These are phyloP conservation scores for Marisa cornuarietis DNA, from an alignment of 1,140 invertebrate genomes.

Conservation along the genomic window DNA sequence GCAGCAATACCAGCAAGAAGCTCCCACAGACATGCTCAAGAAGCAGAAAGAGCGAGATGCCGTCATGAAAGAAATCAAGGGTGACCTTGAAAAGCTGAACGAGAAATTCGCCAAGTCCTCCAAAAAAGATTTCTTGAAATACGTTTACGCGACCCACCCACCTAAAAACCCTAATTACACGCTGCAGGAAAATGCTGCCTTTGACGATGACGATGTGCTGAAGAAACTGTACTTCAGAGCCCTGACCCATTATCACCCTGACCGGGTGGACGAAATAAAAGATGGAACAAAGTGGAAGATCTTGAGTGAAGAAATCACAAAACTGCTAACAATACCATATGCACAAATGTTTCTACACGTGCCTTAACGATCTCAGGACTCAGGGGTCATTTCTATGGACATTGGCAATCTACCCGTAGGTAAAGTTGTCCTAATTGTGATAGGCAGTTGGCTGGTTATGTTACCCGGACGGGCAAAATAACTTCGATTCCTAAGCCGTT, in stretches of 20 bases:
- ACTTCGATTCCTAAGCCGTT: no score
- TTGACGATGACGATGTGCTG: neutral
- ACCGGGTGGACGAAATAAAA: constrained; percentile 28
- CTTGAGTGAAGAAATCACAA: constrained; percentile 43
- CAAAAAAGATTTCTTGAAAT: constrained; percentile 32
- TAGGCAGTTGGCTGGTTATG: no score
- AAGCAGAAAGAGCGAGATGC: constrained; percentile 28
- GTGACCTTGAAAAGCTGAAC: constrained; percentile 26
- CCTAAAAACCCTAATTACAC: constrained; percentile 37
- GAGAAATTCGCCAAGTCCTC: constrained; percentile 13
- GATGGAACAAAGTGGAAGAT: constrained; percentile 38
- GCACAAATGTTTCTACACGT: no score
- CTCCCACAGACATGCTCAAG: constrained; percentile 29
- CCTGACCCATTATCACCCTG: constrained; percentile 45
- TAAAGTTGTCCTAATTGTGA: no score
- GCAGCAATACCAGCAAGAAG: constrained; percentile 34
- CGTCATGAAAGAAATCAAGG: constrained; percentile 33
- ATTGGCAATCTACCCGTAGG: no score
- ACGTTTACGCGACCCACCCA: constrained; percentile 40
- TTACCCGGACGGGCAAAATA: no score
- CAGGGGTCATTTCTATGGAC: no score
- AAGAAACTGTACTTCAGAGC: constrained; percentile 44
- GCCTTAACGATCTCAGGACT: no score
- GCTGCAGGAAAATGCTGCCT: neutral
- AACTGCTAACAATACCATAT: constrained; percentile 28